A percentile compares a stretch with the other conserved stretches of the same genome.
phyloP scores from a whole-genome alignment of 2,113 vertebrate species.

The Apteryx owenii region DNA sequence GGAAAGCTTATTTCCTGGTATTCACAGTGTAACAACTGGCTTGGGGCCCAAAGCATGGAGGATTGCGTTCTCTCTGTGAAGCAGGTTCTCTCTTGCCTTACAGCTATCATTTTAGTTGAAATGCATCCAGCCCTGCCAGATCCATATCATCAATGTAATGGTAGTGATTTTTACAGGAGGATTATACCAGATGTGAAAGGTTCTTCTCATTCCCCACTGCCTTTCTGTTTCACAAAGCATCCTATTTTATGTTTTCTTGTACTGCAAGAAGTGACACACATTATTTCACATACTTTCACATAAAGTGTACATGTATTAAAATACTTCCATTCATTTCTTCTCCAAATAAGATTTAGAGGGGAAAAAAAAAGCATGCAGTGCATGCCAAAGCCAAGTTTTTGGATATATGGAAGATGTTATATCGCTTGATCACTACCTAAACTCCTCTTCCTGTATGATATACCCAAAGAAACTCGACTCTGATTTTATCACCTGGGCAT shows the following conservation, averaged over 20 bases:
- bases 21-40: too few species aligned
- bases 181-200: neutral
- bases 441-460: neutral
- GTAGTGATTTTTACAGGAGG: neutral
- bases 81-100: neutral
- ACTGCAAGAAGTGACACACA: neutral
- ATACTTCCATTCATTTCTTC: neutral
- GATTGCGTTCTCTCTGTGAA: neutral
- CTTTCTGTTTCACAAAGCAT: neutral
- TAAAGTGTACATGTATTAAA: neutral
- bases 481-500: neutral
- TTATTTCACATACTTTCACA: neutral
- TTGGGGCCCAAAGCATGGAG: neutral
- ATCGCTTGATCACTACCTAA: neutral
- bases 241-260: neutral
- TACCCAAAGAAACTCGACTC: neutral
- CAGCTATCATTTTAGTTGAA: neutral
- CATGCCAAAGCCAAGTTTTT: neutral
- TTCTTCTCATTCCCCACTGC: neutral
- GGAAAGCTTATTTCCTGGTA: neutral
- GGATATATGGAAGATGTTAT: neutral
- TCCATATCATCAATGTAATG: neutral
- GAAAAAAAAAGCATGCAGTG: neutral
- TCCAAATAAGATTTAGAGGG: neutral
- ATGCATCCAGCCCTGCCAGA: neutral